Evolutionary conservation across 2,888 invertebrate genomes (phyloP), one percentile per base, ranked within the genome.

Genomic region (Oligia fasciuncula): DNA sequence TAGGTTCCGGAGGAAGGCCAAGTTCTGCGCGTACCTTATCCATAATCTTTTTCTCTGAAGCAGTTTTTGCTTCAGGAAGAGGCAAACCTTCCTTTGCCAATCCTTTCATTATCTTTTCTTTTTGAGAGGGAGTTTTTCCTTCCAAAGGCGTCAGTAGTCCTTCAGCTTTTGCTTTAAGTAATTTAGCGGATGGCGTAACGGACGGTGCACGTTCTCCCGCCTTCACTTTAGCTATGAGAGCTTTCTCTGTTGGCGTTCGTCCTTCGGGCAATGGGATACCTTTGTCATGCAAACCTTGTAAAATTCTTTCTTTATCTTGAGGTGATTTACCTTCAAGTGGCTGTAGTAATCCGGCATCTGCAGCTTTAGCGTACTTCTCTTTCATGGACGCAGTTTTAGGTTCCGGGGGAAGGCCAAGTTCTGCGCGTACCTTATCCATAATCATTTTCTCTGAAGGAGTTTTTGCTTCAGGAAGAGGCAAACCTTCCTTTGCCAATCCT

Each of bases 211-310:
- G 72, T 0, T 0, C 5, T 68, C 14, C 51, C 0, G 19, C 8
- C 1, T 73, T 73, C 0, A 74, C 74, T 73, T 74, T 73, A n/a
- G 49, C 51, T 2, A 73, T 46, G 0, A 57, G 1, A 46, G 76
- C 60, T 49, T 77, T 76, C 14, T 76, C 76, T 2, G 77, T n/a
- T 40, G 35, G 2, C 0, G 75, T 75, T n/a, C 75, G 23, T 8
- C 57, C 75, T 46, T 60, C 76, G 35, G 75, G 75, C 35, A 76
- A 35, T 13, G 75, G 75, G 4, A 76, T 76, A 1, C 76, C 60
- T 46, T 35, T 60, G 1, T 60, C 76, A 1, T 76, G 57, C 13
- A 60, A 76, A 17, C 76, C 17, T 57, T 76, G 4, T 3, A 76
- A 13, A 19, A 76, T 76, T 5, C 4, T 76, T 46, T 35, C 77